Evolutionary conservation across 2,113 vertebrate species (phyloP).

Genomic region (Lasiurus cinereus): DNA sequence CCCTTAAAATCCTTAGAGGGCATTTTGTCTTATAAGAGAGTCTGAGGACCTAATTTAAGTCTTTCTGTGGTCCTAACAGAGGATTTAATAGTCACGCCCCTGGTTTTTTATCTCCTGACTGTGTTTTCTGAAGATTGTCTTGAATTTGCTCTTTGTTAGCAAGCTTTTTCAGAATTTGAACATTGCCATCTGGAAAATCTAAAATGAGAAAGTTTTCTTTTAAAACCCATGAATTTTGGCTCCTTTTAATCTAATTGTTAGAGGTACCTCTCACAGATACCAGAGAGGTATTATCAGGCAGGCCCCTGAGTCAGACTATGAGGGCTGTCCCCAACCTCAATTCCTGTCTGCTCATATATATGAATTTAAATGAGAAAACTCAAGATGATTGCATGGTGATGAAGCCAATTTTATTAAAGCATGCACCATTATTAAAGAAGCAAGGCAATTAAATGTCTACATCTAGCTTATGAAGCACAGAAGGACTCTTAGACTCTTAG

Average conservation of each 20-base stretch:
- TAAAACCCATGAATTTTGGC: slow-evolving; percentile 15
- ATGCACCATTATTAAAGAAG: too few species aligned
- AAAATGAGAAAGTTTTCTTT: slow-evolving; percentile 61
- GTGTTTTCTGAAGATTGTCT: not conserved
- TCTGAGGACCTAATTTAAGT: not conserved
- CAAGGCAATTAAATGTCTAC: too few species aligned
- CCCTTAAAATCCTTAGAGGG: not conserved
- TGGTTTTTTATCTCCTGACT: not conserved
- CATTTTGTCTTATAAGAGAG: not conserved
- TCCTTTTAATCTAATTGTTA: not conserved
- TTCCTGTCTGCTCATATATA: too few species aligned
- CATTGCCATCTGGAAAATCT: slow-evolving; percentile 38
- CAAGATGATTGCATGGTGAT: too few species aligned
- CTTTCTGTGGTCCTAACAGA: not conserved
- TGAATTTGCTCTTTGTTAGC: slow-evolving; percentile 56
- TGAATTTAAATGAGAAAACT: too few species aligned
- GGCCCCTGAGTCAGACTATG: too few species aligned
- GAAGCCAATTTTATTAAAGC: too few species aligned
- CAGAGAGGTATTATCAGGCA: too few species aligned
- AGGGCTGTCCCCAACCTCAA: too few species aligned
- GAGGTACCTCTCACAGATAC: too few species aligned
- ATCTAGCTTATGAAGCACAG: too few species aligned
- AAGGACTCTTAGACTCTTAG: too few species aligned
- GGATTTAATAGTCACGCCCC: not conserved
- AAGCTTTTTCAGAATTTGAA: slow-evolving; percentile 63